Evolutionary conservation across 1,140 invertebrate genomes (phyloP).

Genomic region (Drosophila nikananu): DNA sequence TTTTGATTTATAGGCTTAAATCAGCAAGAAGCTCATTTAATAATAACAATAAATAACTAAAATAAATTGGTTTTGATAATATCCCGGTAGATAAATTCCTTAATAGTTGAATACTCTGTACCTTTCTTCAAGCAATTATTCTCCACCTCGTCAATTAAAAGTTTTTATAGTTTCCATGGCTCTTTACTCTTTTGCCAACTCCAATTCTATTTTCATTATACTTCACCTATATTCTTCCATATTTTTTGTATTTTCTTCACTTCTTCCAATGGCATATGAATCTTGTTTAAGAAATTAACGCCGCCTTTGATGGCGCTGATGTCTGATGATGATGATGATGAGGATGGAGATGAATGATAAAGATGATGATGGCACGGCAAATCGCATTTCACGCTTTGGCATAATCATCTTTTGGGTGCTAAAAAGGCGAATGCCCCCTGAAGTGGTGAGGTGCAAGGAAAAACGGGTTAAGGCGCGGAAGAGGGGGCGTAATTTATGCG

Average conservation of each 20-base stretch:
- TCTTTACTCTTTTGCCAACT: constrained; percentile 21
- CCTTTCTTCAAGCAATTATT: background rate
- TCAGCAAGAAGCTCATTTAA: background rate
- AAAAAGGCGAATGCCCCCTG: constrained; percentile 80
- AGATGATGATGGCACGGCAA: constrained; percentile 57
- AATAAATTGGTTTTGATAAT: background rate
- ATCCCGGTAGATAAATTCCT: background rate
- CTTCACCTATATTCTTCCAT: constrained; percentile 46
- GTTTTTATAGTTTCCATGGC: constrained; percentile 5
- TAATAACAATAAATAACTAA: background rate
- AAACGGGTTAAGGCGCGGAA: background rate
- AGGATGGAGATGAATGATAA: constrained; percentile 46
- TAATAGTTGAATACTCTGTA: background rate
- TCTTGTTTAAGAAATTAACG: constrained; percentile 67
- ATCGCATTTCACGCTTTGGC: constrained; percentile 73
- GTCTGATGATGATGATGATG: constrained; percentile 24
- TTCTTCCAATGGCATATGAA: constrained; percentile 19
- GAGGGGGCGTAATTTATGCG: constrained; percentile 72
- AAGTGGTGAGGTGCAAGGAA: constrained; percentile 22
- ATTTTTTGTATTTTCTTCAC: background rate
- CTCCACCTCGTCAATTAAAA: background rate
- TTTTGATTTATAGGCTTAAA: background rate
- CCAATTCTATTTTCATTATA: constrained; percentile 47
- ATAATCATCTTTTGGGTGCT: constrained; percentile 69
- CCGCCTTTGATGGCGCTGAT: constrained; percentile 49